A percentile compares a stretch with the other conserved stretches of the same genome.
Conservation (phyloP, 2,797 vertebrate genomes). For the Macropodus opercularis region DNA sequence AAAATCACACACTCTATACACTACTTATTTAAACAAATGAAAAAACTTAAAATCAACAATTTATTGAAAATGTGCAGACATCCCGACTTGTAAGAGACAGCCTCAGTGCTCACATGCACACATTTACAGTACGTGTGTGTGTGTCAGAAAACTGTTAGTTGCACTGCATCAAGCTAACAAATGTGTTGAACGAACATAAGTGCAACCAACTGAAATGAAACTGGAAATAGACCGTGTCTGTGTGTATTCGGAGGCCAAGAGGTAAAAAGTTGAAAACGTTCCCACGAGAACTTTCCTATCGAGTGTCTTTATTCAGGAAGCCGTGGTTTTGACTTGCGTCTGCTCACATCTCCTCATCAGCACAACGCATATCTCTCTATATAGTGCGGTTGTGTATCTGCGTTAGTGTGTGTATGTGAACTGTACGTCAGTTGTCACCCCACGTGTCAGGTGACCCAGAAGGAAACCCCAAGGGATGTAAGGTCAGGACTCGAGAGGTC, state of each 20-base stretch:
- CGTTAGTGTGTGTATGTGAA: constrained; percentile 18
- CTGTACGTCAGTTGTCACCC: constrained; percentile 39
- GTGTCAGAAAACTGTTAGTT: background rate
- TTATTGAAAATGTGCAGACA: background rate
- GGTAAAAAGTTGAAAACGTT: constrained; percentile 80
- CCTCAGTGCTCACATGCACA: background rate
- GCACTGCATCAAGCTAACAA: background rate
- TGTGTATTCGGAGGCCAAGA: constrained; percentile 46
- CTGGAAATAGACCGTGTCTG: constrained; percentile 16
- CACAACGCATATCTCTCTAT: constrained; percentile 31
- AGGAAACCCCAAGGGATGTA: constrained; percentile 64
- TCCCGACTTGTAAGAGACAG: background rate
- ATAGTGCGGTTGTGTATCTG: constrained; percentile 9
- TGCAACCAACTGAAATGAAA: constrained; percentile 38
- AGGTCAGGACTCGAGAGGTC: constrained; percentile 51
- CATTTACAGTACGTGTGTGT: background rate
- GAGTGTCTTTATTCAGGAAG: constrained; percentile 75
- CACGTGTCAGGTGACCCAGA: constrained; percentile 58
- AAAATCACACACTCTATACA: no score
- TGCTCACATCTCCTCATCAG: constrained; percentile 65
- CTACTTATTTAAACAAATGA: no score
- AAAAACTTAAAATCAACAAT: background rate
- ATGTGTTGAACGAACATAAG: no score
- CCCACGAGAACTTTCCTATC: constrained; percentile 81
- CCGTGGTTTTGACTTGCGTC: constrained; percentile 75